Base-by-base conservation (phyloP, 2,113 vertebrate species). In the Mus spicilegus region DNA sequence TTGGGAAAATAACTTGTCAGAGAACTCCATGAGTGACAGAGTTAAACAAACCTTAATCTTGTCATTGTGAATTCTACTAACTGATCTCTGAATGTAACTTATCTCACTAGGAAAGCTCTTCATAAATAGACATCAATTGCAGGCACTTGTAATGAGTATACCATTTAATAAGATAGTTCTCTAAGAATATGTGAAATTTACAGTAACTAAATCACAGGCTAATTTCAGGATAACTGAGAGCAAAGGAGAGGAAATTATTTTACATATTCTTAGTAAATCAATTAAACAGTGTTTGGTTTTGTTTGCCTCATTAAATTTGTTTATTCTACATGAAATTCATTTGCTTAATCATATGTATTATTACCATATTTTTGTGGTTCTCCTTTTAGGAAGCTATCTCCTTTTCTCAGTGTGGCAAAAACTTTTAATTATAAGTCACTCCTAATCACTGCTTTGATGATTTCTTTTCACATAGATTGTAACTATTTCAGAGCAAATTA, bases 361-460 rank as follows among this genome's bases (percentile, higher is more conserved):
- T 73, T 87, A 26, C 4, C 1, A 72, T 39, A 17, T 3, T 86
- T 67, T 63, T 54, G 8, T 7, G 49, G 1, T 91, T 91, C 8
- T 36, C 0, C 42, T 92, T 92, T 30, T 63, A 49, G 26, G 39
- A 11, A 63, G 82, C n/a, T 6, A 58, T 58, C 8, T 73, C 7
- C 1, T 13, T 69, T 65, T 51, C 8, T 12, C 12, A 58, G 16
- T 4, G 33, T 88, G 20, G 63, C 17, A 70, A 7, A 87, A 16
- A 9, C 33, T 89, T 93, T 89, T 90, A 65, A 85, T 94, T 95
- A 87, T 89, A 96, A 93, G 30, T 19, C 3, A n/a, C 73, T 61
- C 8, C 7, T 70, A 58, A 70, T 86, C 16, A 82, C 81, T 91
- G 58, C 80, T 72, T 80, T 54, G 17, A 61, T 36, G 67, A 87